phyloP scores from a whole-genome alignment of 2,113 vertebrate genomes.

The Centropus unirufus region DNA sequence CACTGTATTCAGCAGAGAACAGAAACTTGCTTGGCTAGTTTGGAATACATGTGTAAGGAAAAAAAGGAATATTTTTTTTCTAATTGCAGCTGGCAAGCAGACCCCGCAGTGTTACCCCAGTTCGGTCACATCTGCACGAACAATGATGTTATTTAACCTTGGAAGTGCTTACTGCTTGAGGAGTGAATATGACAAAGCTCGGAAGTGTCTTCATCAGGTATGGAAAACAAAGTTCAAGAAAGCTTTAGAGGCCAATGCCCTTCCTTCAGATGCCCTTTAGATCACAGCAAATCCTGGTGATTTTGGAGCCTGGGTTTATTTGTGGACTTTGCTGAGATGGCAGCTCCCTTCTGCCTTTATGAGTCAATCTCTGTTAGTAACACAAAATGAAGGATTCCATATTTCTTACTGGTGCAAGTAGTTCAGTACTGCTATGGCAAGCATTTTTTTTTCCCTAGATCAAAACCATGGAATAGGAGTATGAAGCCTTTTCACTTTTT shows the following conservation, averaged over 20 bases:
- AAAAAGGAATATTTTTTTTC: background rate
- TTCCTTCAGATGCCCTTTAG: background rate
- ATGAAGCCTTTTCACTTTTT: background rate
- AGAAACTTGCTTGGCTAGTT: background rate
- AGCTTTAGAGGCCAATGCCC: background rate
- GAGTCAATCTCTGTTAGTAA: background rate
- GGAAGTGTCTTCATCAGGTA: constrained; percentile 97
- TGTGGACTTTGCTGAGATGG: background rate
- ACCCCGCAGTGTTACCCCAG: constrained; percentile 94
- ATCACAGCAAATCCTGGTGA: background rate
- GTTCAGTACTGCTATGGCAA: background rate
- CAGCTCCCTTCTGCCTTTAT: background rate
- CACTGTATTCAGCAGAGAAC: background rate
- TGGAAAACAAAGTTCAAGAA: background rate
- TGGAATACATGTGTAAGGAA: background rate
- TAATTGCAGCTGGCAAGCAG: constrained; percentile 88
- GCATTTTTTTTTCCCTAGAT: background rate
- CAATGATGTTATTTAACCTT: constrained; percentile 98
- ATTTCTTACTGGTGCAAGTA: background rate
- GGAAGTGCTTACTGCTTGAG: constrained; percentile 96
- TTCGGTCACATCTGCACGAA: constrained; percentile 90
- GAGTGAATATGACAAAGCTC: constrained; percentile 97
- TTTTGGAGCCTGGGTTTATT: background rate
- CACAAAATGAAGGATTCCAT: background rate
- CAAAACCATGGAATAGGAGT: background rate